These are phyloP conservation scores for Drosophila pseudotakahashii DNA, from an alignment of 2,888 invertebrate genomes.

Conservation along the genomic window DNA sequence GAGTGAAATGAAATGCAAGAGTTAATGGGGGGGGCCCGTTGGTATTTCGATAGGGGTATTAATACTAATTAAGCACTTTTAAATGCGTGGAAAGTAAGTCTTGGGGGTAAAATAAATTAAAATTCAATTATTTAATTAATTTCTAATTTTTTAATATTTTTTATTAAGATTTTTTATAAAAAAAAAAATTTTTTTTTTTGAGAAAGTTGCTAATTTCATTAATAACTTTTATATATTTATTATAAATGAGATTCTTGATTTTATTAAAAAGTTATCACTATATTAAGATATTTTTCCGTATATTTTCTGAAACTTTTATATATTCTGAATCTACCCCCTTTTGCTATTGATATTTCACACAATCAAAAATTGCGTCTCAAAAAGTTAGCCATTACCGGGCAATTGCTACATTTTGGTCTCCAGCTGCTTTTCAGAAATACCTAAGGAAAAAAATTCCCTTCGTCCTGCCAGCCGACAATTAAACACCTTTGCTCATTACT, in stretches of 20 bases:
- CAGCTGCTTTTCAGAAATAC: slow-evolving; percentile 21
- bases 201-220: too few relatives aligned
- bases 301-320: neutral
- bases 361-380: slow-evolving; percentile 1
- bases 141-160: neutral
- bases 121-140: too few relatives aligned
- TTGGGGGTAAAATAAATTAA: neutral
- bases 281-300: too few relatives aligned
- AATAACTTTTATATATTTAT: too few relatives aligned
- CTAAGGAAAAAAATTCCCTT: neutral
- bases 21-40: neutral
- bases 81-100: neutral
- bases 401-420: slow-evolving; percentile 5
- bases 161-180: neutral
- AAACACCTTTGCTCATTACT: slow-evolving; percentile 75
- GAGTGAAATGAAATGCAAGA: slow-evolving; percentile 18
- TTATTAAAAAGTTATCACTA: too few relatives aligned
- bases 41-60: neutral
- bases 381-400: slow-evolving; percentile 5
- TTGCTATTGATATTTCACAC: neutral
- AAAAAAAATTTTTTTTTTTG: too few relatives aligned
- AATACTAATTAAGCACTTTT: too few relatives aligned
- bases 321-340: neutral
- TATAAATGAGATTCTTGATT: too few relatives aligned
- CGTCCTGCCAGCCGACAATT: slow-evolving; percentile 55